A percentile compares a stretch with the other conserved stretches of the same genome.
phyloP scores from a whole-genome alignment of 2,113 vertebrate species.

The Prionailurus bengalensis region DNA sequence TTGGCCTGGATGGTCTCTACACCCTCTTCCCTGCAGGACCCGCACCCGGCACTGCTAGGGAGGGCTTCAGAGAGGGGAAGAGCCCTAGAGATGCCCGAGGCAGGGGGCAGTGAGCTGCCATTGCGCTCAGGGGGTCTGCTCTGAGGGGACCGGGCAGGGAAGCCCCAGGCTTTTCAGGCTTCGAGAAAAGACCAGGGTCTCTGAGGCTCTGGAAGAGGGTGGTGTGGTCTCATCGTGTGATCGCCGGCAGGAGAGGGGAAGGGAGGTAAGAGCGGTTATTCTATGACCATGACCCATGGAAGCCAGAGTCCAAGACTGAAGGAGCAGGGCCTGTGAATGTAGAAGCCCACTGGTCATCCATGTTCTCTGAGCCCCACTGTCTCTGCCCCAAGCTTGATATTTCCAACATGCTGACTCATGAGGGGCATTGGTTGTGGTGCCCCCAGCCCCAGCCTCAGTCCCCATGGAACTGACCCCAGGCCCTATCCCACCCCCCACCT shows the following conservation, averaged over 20 bases:
- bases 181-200: neutral
- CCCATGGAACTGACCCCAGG: neutral
- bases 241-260: neutral
- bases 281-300: neutral
- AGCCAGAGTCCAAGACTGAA: neutral
- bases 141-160: neutral
- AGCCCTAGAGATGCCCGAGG: neutral
- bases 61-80: neutral
- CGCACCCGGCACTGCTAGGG: neutral
- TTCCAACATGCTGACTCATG: neutral
- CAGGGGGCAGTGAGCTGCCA: neutral
- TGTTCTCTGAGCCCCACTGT: neutral
- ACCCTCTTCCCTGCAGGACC: neutral
- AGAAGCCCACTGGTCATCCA: neutral
- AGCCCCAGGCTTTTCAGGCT: neutral
- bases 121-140: neutral
- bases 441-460: neutral
- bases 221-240: neutral
- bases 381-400: neutral
- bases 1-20: neutral
- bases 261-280: neutral
- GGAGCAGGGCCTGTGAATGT: neutral
- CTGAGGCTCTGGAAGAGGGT: neutral
- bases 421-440: fast-evolving
- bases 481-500: neutral